Evolutionary conservation across 2,888 invertebrate species (phyloP).

Genomic region (Trichogramma dendrolimi): DNA sequence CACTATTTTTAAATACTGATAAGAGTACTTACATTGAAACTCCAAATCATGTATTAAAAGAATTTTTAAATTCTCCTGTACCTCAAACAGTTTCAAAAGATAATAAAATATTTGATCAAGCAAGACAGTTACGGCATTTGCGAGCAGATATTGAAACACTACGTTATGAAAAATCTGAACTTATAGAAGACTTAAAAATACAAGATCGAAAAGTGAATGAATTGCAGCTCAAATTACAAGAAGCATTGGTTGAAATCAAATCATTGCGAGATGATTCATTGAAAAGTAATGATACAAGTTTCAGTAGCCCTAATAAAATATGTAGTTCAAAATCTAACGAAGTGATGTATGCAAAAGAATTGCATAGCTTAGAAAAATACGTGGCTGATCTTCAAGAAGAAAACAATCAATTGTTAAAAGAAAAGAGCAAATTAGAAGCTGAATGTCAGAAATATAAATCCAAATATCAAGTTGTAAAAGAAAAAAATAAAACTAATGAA

Average conservation of each 20-base stretch:
- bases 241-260: conserved; percentile 49
- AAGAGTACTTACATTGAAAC: conserved; percentile 30
- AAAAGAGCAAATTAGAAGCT: conserved; percentile 54
- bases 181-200: conserved; percentile 59
- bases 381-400: conserved; percentile 55
- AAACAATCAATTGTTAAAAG: conserved; percentile 55
- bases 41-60: conserved; percentile 35
- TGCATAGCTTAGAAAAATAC: conserved; percentile 56
- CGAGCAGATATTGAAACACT: conserved; percentile 61
- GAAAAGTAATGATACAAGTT: background rate
- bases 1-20: conserved; percentile 47
- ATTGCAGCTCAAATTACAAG: conserved; percentile 55
- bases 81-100: conserved; percentile 39
- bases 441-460: conserved; percentile 40
- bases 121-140: conserved; percentile 55
- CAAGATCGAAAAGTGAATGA: conserved; percentile 57
- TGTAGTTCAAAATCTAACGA: conserved; percentile 30
- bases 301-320: conserved; percentile 1
- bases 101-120: conserved; percentile 49
- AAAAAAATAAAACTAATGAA: conserved; percentile 37
- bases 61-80: conserved; percentile 45
- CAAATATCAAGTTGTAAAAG: conserved; percentile 31
- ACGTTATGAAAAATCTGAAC: conserved; percentile 60
- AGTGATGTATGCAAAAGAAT: conserved; percentile 51
- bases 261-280: conserved; percentile 39